Base-by-base conservation (phyloP, 2,797 vertebrate species). In the Eurystomus glaucurus region DNA sequence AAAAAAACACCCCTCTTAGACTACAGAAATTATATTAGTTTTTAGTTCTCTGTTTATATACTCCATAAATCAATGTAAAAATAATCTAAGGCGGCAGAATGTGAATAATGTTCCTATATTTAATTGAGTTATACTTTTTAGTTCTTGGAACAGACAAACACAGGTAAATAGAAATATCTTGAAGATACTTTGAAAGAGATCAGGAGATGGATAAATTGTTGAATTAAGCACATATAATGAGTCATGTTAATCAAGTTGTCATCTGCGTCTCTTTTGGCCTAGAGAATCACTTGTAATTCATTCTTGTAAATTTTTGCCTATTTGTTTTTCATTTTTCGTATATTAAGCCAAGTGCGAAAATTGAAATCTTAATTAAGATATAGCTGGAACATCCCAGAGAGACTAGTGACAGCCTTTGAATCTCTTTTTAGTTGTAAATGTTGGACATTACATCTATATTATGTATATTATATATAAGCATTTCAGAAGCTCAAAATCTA, bases 151-250 rank as follows among this genome's bases (percentile, higher is more conserved):
- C 28, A 77, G 81, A 74, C 88, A 93, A 91, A 90, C 51, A 64
- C 31, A n/a, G 69, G 46, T 50, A 86, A 93, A 82, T 83, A 78
- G 62, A 81, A 92, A 87, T 48, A 51, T 61, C 50, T 39, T n/a
- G 28, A 85, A 75, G 15, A 76, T 91, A 41, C 97, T 98, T 98
- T 98, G 95, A 98, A 54, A 98, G 98, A 98, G 98, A 98, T 98
- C 96, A 98, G 95, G 77, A 95, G 97, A 96, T 97, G 97, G 97
- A 98, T 98, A 99, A 99, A 98, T 98, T 98, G 97, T 98, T 75
- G 98, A 98, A 99, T 99, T 99, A 98, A 98, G 97, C 96, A 96
- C 93, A 85, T 97, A 97, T 98, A 98, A 98, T 55, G 97, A 98
- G 93, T 48, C 93, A 94, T 97, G 97, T 98, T 98, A 99, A 98